Percentiles rank a stretch among this genome's conserved stretches.
Evolutionary conservation across 1,140 invertebrate species (phyloP).

Genomic region (Drosophila elegans): DNA sequence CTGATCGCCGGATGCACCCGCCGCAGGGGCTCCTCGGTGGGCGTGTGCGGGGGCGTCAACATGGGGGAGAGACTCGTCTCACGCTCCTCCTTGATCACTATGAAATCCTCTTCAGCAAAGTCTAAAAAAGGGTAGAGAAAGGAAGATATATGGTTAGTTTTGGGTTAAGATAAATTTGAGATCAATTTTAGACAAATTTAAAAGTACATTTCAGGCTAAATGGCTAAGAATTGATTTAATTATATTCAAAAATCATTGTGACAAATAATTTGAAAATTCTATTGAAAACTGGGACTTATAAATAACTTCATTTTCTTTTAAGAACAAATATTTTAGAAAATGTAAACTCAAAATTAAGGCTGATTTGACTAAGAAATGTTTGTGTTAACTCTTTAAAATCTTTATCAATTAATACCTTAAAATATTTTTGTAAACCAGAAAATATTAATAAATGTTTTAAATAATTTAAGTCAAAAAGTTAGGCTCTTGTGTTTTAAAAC

Average conservation of each 20-base stretch:
- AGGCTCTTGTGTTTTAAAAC: too few relatives aligned
- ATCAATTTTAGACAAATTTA: background rate
- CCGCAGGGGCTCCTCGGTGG: slow-evolving; percentile 86
- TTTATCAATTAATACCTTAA: background rate
- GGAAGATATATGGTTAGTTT: slow-evolving; percentile 11
- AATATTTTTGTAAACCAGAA: background rate
- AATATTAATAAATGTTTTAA: too few relatives aligned
- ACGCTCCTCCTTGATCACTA: slow-evolving; percentile 87
- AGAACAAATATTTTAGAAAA: background rate
- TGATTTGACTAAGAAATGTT: too few relatives aligned
- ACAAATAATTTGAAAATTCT: too few relatives aligned
- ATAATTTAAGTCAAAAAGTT: too few relatives aligned
- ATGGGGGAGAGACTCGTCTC: slow-evolving; percentile 87
- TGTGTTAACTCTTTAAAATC: background rate
- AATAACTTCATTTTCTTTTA: too few relatives aligned
- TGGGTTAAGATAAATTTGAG: background rate
- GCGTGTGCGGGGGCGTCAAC: slow-evolving; percentile 90
- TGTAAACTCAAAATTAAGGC: too few relatives aligned
- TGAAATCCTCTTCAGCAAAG: slow-evolving; percentile 85
- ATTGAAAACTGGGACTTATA: too few relatives aligned
- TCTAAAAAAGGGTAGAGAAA: slow-evolving; percentile 34
- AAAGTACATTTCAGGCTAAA: too few relatives aligned
- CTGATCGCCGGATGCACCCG: slow-evolving; percentile 69
- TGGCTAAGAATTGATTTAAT: too few relatives aligned
- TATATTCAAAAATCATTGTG: too few relatives aligned